These are phyloP conservation scores for Heliconius aoede DNA, from an alignment of 2,888 invertebrate genomes.

Conservation along the genomic window DNA sequence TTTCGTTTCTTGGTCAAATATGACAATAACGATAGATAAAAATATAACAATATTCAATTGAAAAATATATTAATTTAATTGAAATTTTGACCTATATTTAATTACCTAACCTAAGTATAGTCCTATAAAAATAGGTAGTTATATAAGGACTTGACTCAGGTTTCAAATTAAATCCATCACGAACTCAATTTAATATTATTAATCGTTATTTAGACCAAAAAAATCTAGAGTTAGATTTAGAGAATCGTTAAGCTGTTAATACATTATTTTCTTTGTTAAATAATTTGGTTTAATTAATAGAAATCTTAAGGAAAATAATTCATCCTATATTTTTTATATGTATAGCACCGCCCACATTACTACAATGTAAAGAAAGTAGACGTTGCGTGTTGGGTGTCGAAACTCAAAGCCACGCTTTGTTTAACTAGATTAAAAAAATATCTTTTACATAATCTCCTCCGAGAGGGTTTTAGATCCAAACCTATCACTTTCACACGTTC, in stretches of 20 bases:
- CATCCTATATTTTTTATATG: no score
- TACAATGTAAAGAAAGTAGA: background rate
- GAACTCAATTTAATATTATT: background rate
- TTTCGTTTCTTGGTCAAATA: background rate
- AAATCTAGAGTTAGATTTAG: background rate
- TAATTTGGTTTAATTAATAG: no score
- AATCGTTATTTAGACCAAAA: background rate
- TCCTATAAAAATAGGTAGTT: no score
- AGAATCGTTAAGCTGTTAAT: no score
- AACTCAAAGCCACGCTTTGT: background rate
- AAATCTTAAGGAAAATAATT: no score
- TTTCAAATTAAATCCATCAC: slow-evolving; percentile 4
- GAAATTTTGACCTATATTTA: background rate
- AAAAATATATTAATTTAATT: background rate
- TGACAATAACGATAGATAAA: no score
- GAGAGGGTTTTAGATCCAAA: background rate
- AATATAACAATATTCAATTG: no score
- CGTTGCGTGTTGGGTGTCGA: no score
- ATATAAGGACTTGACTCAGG: no score
- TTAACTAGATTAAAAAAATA: background rate
- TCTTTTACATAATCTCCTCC: background rate
- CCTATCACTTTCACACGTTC: background rate
- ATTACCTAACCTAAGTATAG: no score
- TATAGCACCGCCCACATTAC: background rate
- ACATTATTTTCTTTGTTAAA: no score